Evolutionary conservation across 2,888 invertebrate species (phyloP), one percentile per base, ranked within the genome.

Genomic region (Sinhomidia bicolor): DNA sequence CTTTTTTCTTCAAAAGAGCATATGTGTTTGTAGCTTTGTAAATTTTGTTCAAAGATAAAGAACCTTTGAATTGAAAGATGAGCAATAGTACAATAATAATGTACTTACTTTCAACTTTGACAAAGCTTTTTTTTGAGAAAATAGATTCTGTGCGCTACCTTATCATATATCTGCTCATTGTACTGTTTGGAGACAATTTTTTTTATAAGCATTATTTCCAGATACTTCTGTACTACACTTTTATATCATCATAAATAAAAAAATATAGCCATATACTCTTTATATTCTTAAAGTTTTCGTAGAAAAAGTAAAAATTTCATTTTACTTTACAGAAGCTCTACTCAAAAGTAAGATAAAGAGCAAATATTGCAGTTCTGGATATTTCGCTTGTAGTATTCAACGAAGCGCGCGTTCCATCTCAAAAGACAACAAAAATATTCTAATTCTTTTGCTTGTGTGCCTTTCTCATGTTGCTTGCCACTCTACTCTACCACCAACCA

Each of bases 351-450:
- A 20, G 20, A 20, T 44, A 51, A 78, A 51, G 32, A 23, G 57
- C 32, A 79, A 32, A 79, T 57, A 79, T 32, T 79, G 57, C 78
- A 74, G 36, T 26, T 79, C 14, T 54, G 32, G 36, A 29, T 17
- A 29, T 29, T 79, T 57, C 9, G 36, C 78, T 79, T 79, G 78
- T 74, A 79, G 57, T 12, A 26, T 26, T 14, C 74, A 74, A 74
- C 57, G 78, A 57, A 36, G 32, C 20, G 32, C 20, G n/a, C 57
- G 57, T 47, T 32, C 32, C 78, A 36, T 32, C 41, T 57, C 57
- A 12, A 78, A 57, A 79, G 57, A 79, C 78, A 79, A 79, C 57
- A 57, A 82, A 68, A 68, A 68, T 76, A 84, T 76, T 76, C 62
- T 76, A 76, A 84, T 84, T 32, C 76, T 76, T 84, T 84, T 29